These are phyloP conservation scores for Seriola quinqueradiata DNA, from an alignment of 2,113 vertebrate species.

Conservation along the genomic window DNA sequence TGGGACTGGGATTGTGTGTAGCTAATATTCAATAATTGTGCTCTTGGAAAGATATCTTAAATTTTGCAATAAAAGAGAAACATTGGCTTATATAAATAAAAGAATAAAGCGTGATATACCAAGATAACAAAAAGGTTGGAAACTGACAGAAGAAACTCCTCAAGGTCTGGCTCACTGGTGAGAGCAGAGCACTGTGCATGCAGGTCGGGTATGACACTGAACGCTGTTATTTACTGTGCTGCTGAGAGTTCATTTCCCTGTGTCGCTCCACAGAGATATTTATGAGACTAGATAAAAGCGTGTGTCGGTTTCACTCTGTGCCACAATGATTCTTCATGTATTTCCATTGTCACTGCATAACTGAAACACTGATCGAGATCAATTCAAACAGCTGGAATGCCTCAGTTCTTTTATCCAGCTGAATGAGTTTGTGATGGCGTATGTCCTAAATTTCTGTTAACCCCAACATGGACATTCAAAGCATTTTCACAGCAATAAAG, in stretches of 20 bases:
- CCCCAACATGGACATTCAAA: background rate
- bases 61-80: background rate
- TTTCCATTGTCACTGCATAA: slow-evolving; percentile 38
- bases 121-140: background rate
- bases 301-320: slow-evolving; percentile 29
- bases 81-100: background rate
- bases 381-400: slow-evolving; percentile 21
- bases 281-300: slow-evolving; percentile 37
- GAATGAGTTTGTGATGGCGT: slow-evolving; percentile 12
- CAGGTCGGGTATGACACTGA: slow-evolving; percentile 1
- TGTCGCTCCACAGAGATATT: slow-evolving; percentile 40
- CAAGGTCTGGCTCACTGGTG: slow-evolving; percentile 7
- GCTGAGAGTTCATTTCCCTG: slow-evolving; percentile 40
- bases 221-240: slow-evolving; percentile 27
- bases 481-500: background rate
- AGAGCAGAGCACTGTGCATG: slow-evolving; percentile 11
- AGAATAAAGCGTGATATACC: background rate
- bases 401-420: slow-evolving; percentile 17
- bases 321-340: slow-evolving; percentile 26
- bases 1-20: background rate
- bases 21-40: background rate
- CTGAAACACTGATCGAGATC: slow-evolving; percentile 51
- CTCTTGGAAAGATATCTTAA: background rate
- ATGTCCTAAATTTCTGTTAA: background rate
- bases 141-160: background rate